Percentiles rank a stretch among this genome's conserved stretches.
phyloP scores from a whole-genome alignment of 2,888 invertebrate species.

The Syritta pipiens region DNA sequence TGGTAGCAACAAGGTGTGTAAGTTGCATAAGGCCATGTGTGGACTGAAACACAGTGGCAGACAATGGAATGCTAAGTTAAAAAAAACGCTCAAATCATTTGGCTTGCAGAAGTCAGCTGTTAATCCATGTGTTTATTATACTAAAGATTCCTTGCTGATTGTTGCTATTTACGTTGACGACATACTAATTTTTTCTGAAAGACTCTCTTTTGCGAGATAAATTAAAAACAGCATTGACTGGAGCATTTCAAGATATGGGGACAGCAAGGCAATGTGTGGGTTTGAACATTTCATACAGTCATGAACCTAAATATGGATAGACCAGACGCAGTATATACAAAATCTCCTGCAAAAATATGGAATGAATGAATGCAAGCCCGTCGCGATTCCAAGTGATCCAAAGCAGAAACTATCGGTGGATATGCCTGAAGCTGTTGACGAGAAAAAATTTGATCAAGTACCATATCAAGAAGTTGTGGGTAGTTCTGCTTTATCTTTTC shows the following conservation, averaged over 20 bases:
- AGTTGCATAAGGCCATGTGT: conserved; percentile 52
- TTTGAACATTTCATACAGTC: no score
- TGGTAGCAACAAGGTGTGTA: conserved; percentile 42
- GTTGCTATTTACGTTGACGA: conserved; percentile 22
- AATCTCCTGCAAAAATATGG: conserved; percentile 58
- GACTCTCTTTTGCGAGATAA: no score
- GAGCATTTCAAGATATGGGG: no score
- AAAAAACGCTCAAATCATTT: conserved; percentile 9
- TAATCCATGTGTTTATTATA: conserved; percentile 32
- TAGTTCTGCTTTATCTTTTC: neutral
- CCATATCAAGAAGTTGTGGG: neutral
- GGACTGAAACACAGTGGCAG: conserved; percentile 58
- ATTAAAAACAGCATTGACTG: no score
- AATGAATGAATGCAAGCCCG: conserved; percentile 46
- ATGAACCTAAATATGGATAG: no score
- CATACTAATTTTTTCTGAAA: conserved; percentile 20
- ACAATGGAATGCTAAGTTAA: conserved; percentile 29
- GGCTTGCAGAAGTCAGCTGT: conserved; percentile 16
- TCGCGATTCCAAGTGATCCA: conserved; percentile 60
- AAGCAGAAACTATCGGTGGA: conserved; percentile 55
- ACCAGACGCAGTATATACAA: conserved; percentile 48
- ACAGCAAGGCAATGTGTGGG: no score
- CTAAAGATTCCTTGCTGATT: conserved; percentile 10
- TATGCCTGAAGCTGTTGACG: no score
- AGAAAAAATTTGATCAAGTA: no score